phyloP scores from a whole-genome alignment of 2,113 vertebrate genomes.

The Haplochromis vanheusdeni region DNA sequence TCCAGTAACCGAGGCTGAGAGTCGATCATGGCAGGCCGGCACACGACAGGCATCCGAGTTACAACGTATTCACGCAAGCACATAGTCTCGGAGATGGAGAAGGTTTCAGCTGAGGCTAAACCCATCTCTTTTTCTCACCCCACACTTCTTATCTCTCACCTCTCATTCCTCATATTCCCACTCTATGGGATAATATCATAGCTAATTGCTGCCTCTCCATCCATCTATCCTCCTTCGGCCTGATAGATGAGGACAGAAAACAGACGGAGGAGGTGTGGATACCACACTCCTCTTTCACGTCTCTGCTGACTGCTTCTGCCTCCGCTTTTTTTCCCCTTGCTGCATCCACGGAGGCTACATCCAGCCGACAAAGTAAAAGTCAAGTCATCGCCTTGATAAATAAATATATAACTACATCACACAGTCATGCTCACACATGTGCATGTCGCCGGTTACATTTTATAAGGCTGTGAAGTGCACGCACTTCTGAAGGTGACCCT shows the following conservation, averaged over 20 bases:
- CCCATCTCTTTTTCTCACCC: conserved; percentile 29
- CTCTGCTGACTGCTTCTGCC: not conserved
- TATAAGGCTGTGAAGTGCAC: conserved; percentile 32
- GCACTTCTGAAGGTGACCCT: conserved; percentile 52
- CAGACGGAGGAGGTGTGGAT: not conserved
- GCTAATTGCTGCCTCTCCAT: conserved; percentile 32
- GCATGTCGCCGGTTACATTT: conserved; percentile 27
- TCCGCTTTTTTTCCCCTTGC: not conserved
- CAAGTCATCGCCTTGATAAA: not conserved
- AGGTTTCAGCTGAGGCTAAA: conserved; percentile 17
- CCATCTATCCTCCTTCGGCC: conserved; percentile 6
- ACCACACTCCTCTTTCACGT: not conserved
- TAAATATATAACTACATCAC: conserved; percentile 6
- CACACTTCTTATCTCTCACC: conserved; percentile 27
- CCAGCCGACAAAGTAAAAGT: conserved; percentile 2
- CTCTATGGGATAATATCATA: conserved; percentile 28
- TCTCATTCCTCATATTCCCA: not conserved
- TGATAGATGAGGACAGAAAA: not conserved
- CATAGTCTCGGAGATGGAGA: not conserved
- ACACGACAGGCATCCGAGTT: not conserved
- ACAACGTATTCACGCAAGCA: not conserved
- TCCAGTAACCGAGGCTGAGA: not conserved
- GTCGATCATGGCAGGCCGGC: not conserved
- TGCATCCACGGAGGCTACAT: not conserved
- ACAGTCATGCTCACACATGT: not conserved